These are phyloP conservation scores for Lepisosteus oculatus DNA, from an alignment of 2,113 vertebrate genomes.

Conservation along the genomic window DNA sequence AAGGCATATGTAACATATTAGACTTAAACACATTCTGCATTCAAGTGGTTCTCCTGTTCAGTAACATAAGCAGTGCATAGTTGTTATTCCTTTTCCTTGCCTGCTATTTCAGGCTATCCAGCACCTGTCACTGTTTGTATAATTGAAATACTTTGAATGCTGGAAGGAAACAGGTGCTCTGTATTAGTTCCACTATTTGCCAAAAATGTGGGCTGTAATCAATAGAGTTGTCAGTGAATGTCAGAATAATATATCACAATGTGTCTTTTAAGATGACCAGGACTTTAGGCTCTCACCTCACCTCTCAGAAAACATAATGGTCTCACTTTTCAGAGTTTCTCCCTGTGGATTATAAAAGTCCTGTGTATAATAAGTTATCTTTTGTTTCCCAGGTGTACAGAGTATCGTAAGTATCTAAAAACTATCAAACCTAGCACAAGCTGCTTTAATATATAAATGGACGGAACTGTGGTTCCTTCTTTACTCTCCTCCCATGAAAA, in stretches of 20 bases:
- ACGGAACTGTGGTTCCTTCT: no score
- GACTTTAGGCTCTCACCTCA: slow-evolving; percentile 41
- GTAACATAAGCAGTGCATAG: slow-evolving; percentile 29
- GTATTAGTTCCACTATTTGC: slow-evolving; percentile 50
- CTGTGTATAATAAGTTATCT: no score
- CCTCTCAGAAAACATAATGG: not conserved
- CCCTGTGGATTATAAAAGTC: no score
- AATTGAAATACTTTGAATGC: slow-evolving; percentile 54
- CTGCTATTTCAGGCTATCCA: slow-evolving; percentile 49
- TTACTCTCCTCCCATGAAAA: no score
- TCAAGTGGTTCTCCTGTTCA: slow-evolving; percentile 36
- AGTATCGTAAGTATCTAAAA: no score
- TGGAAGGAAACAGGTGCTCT: slow-evolving; percentile 62
- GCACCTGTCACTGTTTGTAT: slow-evolving; percentile 65
- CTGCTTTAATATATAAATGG: no score
- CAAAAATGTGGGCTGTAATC: slow-evolving; percentile 36
- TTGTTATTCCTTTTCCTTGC: slow-evolving; percentile 37
- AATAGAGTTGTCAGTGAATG: slow-evolving; percentile 50
- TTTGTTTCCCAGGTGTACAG: no score
- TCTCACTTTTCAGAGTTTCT: no score
- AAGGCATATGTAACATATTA: slow-evolving; percentile 52
- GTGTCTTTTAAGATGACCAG: slow-evolving; percentile 41
- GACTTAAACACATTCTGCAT: slow-evolving; percentile 29
- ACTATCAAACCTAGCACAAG: no score
- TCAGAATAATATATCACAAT: slow-evolving; percentile 44